These are phyloP conservation scores for Rhizomys pruinosus DNA, from an alignment of 2,113 vertebrate genomes.

Conservation along the genomic window DNA sequence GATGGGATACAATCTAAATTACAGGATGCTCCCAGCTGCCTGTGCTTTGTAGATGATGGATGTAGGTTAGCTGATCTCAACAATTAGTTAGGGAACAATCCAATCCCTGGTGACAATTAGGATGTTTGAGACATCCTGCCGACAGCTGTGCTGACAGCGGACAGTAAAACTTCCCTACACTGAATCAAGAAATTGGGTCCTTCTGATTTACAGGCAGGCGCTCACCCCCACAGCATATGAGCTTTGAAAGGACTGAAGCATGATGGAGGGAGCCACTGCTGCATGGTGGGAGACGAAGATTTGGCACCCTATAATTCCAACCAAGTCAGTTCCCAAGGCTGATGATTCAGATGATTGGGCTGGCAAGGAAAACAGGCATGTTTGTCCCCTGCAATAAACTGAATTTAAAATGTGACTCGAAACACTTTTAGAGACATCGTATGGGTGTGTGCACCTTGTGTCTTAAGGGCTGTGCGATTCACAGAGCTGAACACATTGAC, in stretches of 20 bases:
- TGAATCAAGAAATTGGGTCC: conserved; percentile 80
- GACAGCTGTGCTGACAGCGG: conserved; percentile 88
- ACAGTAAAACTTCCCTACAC: conserved; percentile 81
- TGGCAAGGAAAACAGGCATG: conserved; percentile 2
- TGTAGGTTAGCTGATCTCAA: conserved; percentile 86
- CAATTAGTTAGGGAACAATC: conserved; percentile 86
- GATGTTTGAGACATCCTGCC: conserved; percentile 84
- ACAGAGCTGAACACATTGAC: background rate
- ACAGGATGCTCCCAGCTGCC: conserved; percentile 77
- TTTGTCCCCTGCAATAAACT: background rate
- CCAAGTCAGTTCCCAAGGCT: background rate
- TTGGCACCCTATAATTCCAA: background rate
- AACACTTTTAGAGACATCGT: conserved; percentile 59
- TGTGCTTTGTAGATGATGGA: conserved; percentile 82
- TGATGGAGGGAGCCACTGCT: background rate
- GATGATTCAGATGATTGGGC: background rate
- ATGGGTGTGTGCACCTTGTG: background rate
- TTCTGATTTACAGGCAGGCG: conserved; percentile 83
- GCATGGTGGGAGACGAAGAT: background rate
- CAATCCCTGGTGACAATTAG: conserved; percentile 85
- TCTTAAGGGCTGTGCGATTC: background rate
- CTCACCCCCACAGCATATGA: background rate
- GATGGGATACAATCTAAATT: conserved; percentile 80
- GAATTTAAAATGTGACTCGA: conserved; percentile 55
- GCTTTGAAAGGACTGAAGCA: conserved; percentile 75